Evolutionary conservation across 2,113 vertebrate species (phyloP).

Genomic region (Casuarius casuarius): DNA sequence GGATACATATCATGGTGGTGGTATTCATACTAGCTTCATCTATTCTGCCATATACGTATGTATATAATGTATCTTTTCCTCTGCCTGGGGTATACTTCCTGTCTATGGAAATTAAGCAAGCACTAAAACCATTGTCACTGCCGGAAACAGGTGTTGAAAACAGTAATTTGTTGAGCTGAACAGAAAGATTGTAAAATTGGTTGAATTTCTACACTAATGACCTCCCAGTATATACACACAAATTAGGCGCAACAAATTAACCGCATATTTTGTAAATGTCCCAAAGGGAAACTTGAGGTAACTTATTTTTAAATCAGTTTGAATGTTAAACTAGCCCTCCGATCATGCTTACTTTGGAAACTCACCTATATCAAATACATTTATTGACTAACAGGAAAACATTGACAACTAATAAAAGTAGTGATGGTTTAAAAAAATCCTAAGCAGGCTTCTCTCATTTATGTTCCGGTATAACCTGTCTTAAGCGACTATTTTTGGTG

Average conservation of each 20-base stretch:
- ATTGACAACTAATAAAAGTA: constrained; percentile 44
- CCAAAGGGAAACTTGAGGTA: constrained; percentile 37
- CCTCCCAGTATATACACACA: not conserved
- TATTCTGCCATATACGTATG: not conserved
- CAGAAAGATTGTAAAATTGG: constrained; percentile 28
- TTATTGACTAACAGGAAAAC: constrained; percentile 52
- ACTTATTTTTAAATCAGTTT: constrained; percentile 30
- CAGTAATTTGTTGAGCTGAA: not conserved
- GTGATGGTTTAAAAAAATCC: not conserved
- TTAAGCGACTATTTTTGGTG: constrained; percentile 38
- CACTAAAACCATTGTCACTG: not conserved
- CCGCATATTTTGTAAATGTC: constrained; percentile 31
- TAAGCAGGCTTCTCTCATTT: constrained; percentile 19
- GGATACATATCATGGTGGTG: not conserved
- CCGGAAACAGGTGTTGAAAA: constrained; percentile 32
- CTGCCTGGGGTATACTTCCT: not conserved
- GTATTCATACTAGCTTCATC: not conserved
- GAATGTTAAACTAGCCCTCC: constrained; percentile 39
- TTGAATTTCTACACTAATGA: constrained; percentile 36
- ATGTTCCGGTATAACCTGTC: constrained; percentile 1
- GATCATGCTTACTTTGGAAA: constrained; percentile 44
- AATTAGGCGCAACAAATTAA: constrained; percentile 36
- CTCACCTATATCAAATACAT: constrained; percentile 14
- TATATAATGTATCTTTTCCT: not conserved
- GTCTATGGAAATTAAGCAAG: not conserved